Conservation (phyloP, 1,140 invertebrate species). For the Brachionus rotundiformis region DNA sequence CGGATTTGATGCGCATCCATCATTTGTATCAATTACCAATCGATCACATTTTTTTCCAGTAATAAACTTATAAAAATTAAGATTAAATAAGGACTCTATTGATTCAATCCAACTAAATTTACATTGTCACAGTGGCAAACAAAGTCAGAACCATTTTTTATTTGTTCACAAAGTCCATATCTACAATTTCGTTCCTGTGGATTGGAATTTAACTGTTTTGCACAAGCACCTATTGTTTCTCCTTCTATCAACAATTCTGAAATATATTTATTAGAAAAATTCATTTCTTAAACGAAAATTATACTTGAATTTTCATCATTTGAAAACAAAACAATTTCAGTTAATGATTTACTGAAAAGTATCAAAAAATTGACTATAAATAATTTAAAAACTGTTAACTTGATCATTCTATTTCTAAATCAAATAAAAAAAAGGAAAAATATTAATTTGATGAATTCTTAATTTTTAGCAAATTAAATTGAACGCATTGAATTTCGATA, state of each 20-base stretch:
- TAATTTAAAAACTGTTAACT: background rate
- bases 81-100: background rate
- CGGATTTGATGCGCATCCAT: conserved; percentile 46
- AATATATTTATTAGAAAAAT: background rate
- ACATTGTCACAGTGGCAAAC: conserved; percentile 51
- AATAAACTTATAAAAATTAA: conserved; percentile 17
- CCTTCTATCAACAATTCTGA: background rate
- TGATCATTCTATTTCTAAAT: conserved; percentile 8
- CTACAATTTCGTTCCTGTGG: conserved; percentile 43
- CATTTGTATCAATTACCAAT: background rate
- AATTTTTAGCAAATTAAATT: background rate
- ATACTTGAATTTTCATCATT: background rate
- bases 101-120: background rate
- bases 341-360: background rate
- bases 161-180: conserved; percentile 49
- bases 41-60: conserved; percentile 36
- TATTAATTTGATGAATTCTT: too few relatives aligned
- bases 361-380: background rate
- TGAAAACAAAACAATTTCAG: background rate
- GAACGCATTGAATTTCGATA: background rate
- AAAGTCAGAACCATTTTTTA: conserved; percentile 48
- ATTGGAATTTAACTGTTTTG: background rate
- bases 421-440: background rate
- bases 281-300: background rate
- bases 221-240: background rate